A percentile compares a stretch with the other conserved stretches of the same genome.
Conservation (phyloP, 2,888 invertebrate genomes). For the Lasioglossum pauxillum region DNA sequence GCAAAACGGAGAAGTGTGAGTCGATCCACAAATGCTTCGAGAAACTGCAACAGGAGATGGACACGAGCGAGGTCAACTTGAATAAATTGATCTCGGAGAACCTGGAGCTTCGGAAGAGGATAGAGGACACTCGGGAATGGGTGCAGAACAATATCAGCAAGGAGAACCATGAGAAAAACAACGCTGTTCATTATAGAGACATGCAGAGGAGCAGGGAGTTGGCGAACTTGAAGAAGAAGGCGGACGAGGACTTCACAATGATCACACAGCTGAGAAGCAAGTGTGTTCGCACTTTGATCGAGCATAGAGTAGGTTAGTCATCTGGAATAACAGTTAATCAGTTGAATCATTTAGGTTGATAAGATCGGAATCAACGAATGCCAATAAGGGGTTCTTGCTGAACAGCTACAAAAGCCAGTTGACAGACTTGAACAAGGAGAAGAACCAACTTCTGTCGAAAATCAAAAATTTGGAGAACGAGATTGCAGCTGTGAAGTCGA, state of each 20-base stretch:
- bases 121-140: conserved; percentile 71
- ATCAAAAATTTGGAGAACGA: conserved; percentile 68
- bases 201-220: conserved; percentile 68
- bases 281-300: conserved; percentile 38
- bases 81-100: conserved; percentile 72
- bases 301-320: no score
- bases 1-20: conserved; percentile 62
- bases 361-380: conserved; percentile 71
- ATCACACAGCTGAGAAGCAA: conserved; percentile 70
- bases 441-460: conserved; percentile 52
- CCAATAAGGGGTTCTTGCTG: conserved; percentile 72
- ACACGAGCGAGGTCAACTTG: conserved; percentile 64
- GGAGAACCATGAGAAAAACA: conserved; percentile 65
- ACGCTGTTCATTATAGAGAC: conserved; percentile 59
- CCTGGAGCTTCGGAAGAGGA: conserved; percentile 63
- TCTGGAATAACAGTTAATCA: neutral
- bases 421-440: conserved; percentile 67
- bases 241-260: conserved; percentile 68
- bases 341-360: conserved; percentile 62
- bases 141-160: conserved; percentile 63
- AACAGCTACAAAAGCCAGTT: conserved; percentile 74
- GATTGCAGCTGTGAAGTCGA: conserved; percentile 55
- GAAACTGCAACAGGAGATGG: conserved; percentile 66
- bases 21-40: conserved; percentile 62
- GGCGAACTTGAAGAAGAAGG: conserved; percentile 70